Evolutionary conservation across 2,113 vertebrate genomes (phyloP).

Genomic region (Actinemys pallida): DNA sequence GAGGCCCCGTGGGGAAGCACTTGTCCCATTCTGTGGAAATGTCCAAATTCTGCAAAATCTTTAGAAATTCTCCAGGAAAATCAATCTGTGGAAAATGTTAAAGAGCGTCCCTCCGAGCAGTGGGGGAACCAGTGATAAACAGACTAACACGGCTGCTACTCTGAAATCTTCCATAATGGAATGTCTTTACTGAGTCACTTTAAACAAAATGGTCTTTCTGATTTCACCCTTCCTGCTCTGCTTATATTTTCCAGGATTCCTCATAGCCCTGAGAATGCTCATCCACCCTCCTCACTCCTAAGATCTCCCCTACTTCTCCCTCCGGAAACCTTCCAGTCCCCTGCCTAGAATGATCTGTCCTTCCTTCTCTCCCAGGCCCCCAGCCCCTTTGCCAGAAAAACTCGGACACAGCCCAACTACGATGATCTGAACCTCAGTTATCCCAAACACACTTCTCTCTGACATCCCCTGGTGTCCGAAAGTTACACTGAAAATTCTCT

Average conservation of each 20-base stretch:
- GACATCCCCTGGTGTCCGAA: too few species aligned
- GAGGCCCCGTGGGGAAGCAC: not conserved
- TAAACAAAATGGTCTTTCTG: not conserved
- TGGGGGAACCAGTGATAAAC: not conserved
- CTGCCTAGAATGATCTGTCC: too few species aligned
- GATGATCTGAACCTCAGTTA: not conserved
- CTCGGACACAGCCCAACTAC: too few species aligned
- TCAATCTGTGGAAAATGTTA: not conserved
- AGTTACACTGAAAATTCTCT: not conserved
- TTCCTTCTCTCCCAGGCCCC: too few species aligned
- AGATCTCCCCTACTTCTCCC: too few species aligned
- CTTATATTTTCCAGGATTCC: not conserved
- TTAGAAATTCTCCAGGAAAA: not conserved
- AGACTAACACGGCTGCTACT: too few species aligned
- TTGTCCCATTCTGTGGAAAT: not conserved
- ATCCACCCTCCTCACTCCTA: too few species aligned
- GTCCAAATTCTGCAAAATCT: not conserved
- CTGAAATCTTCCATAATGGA: not conserved
- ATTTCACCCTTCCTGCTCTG: not conserved
- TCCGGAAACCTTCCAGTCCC: too few species aligned
- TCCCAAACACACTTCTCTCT: not conserved
- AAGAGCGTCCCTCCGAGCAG: too few species aligned
- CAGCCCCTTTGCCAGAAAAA: too few species aligned
- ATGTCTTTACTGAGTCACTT: not conserved
- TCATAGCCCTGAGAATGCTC: too few species aligned